Evolutionary conservation across 2,113 vertebrate genomes (phyloP).

Genomic region (Cygnus buccinator): DNA sequence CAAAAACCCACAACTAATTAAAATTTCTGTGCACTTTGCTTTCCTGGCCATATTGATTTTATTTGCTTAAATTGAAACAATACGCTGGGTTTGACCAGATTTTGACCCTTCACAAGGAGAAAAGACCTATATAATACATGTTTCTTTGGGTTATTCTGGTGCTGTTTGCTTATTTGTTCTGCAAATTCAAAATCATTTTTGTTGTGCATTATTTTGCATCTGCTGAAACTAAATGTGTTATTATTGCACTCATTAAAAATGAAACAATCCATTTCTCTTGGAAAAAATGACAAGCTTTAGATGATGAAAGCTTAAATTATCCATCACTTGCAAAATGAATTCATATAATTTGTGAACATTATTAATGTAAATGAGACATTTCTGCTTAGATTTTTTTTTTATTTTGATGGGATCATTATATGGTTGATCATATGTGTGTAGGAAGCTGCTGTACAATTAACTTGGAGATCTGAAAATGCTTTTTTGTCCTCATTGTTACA

Average conservation of each 20-base stretch:
- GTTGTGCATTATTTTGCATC: conserved; percentile 89
- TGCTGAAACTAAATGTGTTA: conserved; percentile 90
- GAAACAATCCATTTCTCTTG: conserved; percentile 94
- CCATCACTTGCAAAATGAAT: conserved; percentile 90
- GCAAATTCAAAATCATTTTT: conserved; percentile 90
- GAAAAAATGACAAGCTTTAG: conserved; percentile 90
- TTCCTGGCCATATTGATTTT: conserved; percentile 85
- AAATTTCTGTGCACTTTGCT: conserved; percentile 86
- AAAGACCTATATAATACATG: conserved; percentile 82
- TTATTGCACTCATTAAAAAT: conserved; percentile 95
- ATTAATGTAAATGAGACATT: conserved; percentile 92
- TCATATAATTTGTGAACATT: conserved; percentile 90
- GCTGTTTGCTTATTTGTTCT: conserved; percentile 84
- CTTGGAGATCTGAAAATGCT: conserved; percentile 90
- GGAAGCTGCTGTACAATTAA: conserved; percentile 94
- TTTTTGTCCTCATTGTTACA: conserved; percentile 86
- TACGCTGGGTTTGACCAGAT: conserved; percentile 81
- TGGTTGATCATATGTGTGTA: conserved; percentile 90
- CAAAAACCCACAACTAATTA: conserved; percentile 79
- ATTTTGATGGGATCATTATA: conserved; percentile 91
- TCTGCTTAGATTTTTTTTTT: conserved; percentile 87
- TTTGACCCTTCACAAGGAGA: conserved; percentile 78
- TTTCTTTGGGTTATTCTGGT: conserved; percentile 81
- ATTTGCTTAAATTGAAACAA: conserved; percentile 87
- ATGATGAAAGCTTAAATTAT: conserved; percentile 98